Evolutionary conservation across 2,888 invertebrate genomes (phyloP).

Genomic region (Congeria kusceri): DNA sequence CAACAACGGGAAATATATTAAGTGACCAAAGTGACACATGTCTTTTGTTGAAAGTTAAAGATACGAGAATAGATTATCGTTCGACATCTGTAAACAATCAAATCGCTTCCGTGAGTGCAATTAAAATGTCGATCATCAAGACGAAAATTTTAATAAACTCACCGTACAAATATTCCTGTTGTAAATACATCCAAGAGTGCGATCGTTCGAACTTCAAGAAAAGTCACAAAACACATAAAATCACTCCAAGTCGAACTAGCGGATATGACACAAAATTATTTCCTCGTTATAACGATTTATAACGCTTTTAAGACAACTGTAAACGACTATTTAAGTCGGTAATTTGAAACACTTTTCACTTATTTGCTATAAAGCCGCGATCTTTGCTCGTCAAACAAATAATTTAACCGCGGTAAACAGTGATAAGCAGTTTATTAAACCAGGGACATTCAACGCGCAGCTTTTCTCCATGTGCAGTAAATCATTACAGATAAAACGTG

Average conservation of each 20-base stretch:
- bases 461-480: no score
- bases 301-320: neutral
- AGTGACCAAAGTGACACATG: no score
- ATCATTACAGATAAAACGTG: no score
- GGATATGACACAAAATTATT: neutral
- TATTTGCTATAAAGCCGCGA: constrained; percentile 18
- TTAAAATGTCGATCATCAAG: no score
- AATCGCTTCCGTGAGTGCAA: no score
- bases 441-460: neutral
- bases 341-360: constrained; percentile 32
- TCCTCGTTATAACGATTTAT: neutral
- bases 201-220: neutral
- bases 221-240: neutral
- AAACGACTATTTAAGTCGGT: neutral
- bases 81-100: no score
- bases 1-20: no score
- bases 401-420: constrained; percentile 21
- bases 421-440: constrained; percentile 26
- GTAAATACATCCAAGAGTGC: neutral
- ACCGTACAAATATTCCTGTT: constrained; percentile 8
- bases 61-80: no score
- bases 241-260: neutral
- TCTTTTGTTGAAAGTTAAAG: no score
- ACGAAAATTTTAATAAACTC: neutral
- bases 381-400: constrained; percentile 22